phyloP scores from a whole-genome alignment of 2,113 vertebrate genomes.

The Scomber scombrus region DNA sequence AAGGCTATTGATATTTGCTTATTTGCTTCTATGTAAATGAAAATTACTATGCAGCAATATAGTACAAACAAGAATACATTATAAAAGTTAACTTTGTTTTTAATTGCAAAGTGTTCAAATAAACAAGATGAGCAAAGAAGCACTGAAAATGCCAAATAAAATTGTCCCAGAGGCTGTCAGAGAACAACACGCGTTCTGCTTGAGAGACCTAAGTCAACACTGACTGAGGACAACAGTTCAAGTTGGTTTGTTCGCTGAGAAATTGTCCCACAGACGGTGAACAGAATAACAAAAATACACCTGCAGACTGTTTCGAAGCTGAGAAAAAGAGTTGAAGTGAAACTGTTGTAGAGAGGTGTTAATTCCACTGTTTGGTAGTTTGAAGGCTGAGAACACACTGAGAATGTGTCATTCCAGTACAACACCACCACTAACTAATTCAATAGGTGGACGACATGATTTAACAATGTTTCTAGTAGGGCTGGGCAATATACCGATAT shows the following conservation, averaged over 20 bases:
- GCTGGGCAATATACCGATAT: too few relatives aligned
- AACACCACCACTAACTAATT: neutral
- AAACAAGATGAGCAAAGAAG: neutral
- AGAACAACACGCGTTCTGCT: neutral
- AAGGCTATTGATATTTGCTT: neutral
- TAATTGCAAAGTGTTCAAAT: neutral
- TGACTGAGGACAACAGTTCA: neutral
- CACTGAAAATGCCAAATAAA: neutral
- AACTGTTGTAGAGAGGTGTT: neutral
- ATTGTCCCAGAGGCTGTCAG: neutral
- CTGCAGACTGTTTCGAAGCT: neutral
- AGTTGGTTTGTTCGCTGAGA: constrained; percentile 1
- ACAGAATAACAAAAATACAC: neutral
- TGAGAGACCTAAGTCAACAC: neutral
- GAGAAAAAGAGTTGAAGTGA: neutral
- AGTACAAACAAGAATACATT: neutral
- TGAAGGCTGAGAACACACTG: neutral
- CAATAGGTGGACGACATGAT: neutral
- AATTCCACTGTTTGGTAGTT: neutral
- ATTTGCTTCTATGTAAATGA: neutral
- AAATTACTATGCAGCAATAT: neutral
- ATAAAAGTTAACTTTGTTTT: neutral
- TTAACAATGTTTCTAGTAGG: neutral
- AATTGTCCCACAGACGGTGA: neutral
- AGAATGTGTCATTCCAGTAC: neutral